Percentiles rank a stretch among this genome's conserved stretches.
Conservation (phyloP, 2,113 vertebrate genomes). For the Parus major region DNA sequence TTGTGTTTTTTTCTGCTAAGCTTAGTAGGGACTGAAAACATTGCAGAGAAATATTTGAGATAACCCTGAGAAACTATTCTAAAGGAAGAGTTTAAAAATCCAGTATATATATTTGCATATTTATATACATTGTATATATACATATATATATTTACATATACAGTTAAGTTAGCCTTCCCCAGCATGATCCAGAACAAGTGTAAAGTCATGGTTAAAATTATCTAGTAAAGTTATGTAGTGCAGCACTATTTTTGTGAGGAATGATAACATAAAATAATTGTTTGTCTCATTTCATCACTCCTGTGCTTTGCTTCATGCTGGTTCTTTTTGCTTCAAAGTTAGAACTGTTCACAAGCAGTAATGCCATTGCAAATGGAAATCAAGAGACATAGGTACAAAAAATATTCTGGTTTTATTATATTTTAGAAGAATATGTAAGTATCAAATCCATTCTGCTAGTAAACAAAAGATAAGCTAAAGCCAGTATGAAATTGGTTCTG, state of each 20-base stretch:
- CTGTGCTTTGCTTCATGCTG: neutral
- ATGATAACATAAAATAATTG: neutral
- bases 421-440: neutral
- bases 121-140: too few species aligned
- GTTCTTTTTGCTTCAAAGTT: neutral
- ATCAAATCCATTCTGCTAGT: neutral
- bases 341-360: neutral
- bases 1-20: neutral
- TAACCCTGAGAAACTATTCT: neutral
- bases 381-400: neutral
- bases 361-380: neutral
- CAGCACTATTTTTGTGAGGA: neutral
- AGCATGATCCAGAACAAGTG: neutral
- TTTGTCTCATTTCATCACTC: neutral
- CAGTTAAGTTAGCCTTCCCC: neutral
- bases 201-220: neutral
- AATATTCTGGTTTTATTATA: neutral
- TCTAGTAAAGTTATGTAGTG: neutral
- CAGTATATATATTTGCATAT: neutral
- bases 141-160: neutral
- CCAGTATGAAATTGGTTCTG: neutral
- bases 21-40: neutral
- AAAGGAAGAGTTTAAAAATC: constrained; percentile 21
- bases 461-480: neutral
- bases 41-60: neutral